Evolutionary conservation across 1,140 invertebrate genomes (phyloP).

Genomic region (Metopolophium dirhodum): DNA sequence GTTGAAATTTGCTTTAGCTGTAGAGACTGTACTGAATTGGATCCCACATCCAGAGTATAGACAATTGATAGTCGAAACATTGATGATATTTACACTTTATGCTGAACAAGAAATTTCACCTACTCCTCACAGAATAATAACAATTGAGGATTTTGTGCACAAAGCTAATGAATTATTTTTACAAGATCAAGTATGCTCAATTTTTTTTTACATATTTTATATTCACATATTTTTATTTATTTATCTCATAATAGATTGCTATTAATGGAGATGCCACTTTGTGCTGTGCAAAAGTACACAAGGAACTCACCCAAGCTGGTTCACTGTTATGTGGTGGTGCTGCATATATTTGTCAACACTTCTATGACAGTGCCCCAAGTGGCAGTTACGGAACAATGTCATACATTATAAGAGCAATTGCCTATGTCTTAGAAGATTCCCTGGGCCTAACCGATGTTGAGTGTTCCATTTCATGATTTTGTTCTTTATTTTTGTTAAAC

Average conservation of each 20-base stretch:
- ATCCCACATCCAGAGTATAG: constrained; percentile 98
- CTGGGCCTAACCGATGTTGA: background rate
- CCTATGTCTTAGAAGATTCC: constrained; percentile 70
- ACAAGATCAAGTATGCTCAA: constrained; percentile 84
- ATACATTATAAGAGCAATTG: constrained; percentile 89
- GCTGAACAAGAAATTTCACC: constrained; percentile 84
- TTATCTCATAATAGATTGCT: constrained; percentile 70
- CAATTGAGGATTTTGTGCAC: constrained; percentile 91
- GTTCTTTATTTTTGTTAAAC: background rate
- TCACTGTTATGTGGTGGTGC: constrained; percentile 86
- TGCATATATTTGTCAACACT: constrained; percentile 93
- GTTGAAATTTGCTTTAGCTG: constrained; percentile 96
- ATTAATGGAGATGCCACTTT: constrained; percentile 87
- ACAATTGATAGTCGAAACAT: constrained; percentile 95
- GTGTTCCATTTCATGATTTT: constrained; percentile 42
- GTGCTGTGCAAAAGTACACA: constrained; percentile 82
- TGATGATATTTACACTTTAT: constrained; percentile 93
- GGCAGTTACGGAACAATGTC: constrained; percentile 98
- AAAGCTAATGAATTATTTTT: constrained; percentile 95
- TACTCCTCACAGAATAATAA: constrained; percentile 81
- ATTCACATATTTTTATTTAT: background rate
- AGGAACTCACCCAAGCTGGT: constrained; percentile 69
- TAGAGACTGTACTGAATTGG: constrained; percentile 96
- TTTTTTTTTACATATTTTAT: background rate
- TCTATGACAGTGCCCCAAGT: constrained; percentile 97